phyloP scores from a whole-genome alignment of 2,888 invertebrate genomes.

The Coecobrya sp. region DNA sequence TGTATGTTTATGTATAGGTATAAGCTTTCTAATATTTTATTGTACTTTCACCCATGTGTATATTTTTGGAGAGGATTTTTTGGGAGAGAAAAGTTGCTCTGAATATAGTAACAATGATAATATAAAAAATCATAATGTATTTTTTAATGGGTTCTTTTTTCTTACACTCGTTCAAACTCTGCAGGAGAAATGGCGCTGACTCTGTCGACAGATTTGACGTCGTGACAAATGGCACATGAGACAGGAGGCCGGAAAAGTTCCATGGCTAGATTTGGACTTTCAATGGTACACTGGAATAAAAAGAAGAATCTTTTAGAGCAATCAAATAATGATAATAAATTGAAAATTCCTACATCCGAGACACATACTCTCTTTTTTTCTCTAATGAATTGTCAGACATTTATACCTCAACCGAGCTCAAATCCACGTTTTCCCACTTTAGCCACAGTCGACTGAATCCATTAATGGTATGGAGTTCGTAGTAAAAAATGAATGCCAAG shows the following conservation, averaged over 20 bases:
- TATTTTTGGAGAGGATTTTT: neutral
- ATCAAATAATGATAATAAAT: neutral
- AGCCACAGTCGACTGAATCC: slow-evolving; percentile 87
- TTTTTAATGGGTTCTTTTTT: neutral
- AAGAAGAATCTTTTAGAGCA: neutral
- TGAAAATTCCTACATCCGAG: neutral
- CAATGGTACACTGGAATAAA: slow-evolving; percentile 84
- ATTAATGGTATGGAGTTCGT: slow-evolving; percentile 87
- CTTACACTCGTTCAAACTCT: slow-evolving; percentile 86
- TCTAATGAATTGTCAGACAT: neutral
- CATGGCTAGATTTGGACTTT: slow-evolving; percentile 85
- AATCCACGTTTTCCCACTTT: slow-evolving; percentile 87
- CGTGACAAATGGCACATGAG: slow-evolving; percentile 85
- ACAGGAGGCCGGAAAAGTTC: slow-evolving; percentile 86
- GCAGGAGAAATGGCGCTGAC: slow-evolving; percentile 84
- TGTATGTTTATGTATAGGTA: no score
- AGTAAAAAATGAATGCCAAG: slow-evolving; percentile 86
- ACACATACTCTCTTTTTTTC: neutral
- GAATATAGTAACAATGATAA: neutral
- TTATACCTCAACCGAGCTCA: slow-evolving; percentile 85
- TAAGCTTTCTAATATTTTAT: no score
- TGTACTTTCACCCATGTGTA: no score
- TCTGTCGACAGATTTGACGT: slow-evolving; percentile 84
- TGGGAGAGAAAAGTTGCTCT: neutral
- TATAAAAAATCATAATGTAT: no score